phyloP scores from a whole-genome alignment of 2,888 invertebrate species.

The Tiliacea citrago region DNA sequence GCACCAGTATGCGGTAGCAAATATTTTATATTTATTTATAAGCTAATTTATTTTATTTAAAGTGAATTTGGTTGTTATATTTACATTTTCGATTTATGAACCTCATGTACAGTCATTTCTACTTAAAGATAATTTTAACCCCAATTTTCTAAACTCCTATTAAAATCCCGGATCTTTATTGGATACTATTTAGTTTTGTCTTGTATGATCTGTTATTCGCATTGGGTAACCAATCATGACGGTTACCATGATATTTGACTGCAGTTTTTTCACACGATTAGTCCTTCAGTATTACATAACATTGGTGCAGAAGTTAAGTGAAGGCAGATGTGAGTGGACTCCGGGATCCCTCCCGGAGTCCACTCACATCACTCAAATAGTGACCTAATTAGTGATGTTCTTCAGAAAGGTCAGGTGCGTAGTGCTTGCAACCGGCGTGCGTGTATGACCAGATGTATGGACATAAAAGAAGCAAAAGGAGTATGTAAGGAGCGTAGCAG shows the following conservation, averaged over 20 bases:
- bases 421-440: too few relatives aligned
- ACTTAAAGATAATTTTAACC: not conserved
- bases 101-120: constrained; percentile 1
- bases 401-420: too few relatives aligned
- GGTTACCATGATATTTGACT: not conserved
- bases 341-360: too few relatives aligned
- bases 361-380: too few relatives aligned
- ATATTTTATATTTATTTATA: constrained; percentile 7
- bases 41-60: constrained; percentile 6
- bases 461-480: too few relatives aligned
- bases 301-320: too few relatives aligned
- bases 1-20: not conserved
- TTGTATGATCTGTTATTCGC: not conserved
- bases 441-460: too few relatives aligned
- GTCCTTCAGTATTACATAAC: not conserved
- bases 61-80: constrained; percentile 11
- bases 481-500: too few relatives aligned
- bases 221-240: not conserved
- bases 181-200: not conserved
- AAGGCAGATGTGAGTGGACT: too few relatives aligned
- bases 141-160: not conserved
- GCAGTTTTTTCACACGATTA: not conserved
- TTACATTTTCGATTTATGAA: not conserved
- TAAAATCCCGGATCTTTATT: not conserved
- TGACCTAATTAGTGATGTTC: too few relatives aligned